These are phyloP conservation scores for Melopsittacus undulatus DNA, from an alignment of 2,797 vertebrate species.

Conservation along the genomic window DNA sequence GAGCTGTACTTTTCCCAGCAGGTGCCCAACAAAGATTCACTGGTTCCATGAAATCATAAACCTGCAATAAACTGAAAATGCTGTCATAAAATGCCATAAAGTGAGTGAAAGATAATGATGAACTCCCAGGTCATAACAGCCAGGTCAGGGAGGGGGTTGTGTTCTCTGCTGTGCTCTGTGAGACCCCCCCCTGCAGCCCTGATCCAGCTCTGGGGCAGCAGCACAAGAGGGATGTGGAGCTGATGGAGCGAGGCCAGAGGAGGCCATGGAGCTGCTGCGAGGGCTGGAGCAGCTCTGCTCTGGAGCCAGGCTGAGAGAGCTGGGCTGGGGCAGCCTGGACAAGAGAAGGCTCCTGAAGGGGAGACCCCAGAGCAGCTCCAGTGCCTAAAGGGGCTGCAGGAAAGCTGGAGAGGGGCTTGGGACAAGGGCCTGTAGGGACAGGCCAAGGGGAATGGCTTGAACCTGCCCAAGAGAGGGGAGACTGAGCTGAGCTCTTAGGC, in stretches of 20 bases:
- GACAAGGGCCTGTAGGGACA: too few relatives aligned
- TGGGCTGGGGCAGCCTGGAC: too few relatives aligned
- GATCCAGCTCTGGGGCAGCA: background rate
- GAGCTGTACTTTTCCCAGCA: background rate
- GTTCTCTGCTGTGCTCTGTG: background rate
- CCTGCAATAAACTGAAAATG: background rate
- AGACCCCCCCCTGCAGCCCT: background rate
- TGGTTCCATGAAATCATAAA: background rate
- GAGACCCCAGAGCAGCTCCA: too few relatives aligned
- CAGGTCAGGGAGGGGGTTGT: background rate
- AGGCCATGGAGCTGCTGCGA: fast-evolving
- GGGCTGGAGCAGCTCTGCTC: background rate
- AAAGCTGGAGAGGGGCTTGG: too few relatives aligned
- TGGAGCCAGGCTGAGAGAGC: background rate
- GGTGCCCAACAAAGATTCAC: background rate
- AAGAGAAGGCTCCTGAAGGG: too few relatives aligned
- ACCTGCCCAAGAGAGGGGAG: too few relatives aligned
- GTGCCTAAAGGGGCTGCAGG: too few relatives aligned
- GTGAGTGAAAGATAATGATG: background rate
- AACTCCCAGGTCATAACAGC: background rate
- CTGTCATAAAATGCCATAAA: background rate
- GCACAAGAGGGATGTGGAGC: background rate
- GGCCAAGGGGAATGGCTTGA: too few relatives aligned
- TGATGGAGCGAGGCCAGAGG: background rate
- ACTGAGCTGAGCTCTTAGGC: too few relatives aligned